Conservation (phyloP, 2,797 vertebrate genomes). For the Antrozous pallidus region DNA sequence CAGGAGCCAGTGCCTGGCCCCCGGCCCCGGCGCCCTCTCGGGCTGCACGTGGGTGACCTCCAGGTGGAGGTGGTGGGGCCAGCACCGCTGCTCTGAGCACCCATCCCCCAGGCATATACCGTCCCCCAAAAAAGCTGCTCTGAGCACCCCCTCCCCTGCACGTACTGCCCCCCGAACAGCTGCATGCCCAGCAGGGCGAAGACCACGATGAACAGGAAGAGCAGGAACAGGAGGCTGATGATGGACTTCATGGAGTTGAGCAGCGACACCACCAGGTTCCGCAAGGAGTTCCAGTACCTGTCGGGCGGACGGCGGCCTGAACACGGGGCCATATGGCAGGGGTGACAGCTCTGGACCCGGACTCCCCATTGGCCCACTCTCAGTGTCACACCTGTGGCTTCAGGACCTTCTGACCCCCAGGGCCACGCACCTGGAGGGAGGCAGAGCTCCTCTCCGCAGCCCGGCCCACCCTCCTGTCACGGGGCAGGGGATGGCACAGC, state of each 20-base stretch:
- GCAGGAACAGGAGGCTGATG: conserved; percentile 95
- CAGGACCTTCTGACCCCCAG: fast-evolving
- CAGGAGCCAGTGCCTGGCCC: neutral
- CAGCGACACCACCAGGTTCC: conserved; percentile 96
- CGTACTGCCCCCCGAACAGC: conserved; percentile 86
- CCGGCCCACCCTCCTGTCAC: neutral
- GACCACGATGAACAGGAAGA: conserved; percentile 98
- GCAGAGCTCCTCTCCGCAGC: neutral
- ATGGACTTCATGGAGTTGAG: conserved; percentile 99
- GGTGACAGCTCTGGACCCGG: fast-evolving
- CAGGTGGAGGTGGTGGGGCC: neutral
- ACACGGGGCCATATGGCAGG: too few relatives aligned
- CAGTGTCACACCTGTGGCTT: neutral
- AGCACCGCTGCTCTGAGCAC: neutral
- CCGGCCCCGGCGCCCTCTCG: fast-evolving
- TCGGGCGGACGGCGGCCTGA: fast-evolving
- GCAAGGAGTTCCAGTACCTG: conserved; percentile 97
- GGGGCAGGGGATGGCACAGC: fast-evolving
- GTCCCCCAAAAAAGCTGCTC: conserved; percentile 96
- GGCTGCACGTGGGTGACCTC: too few relatives aligned
- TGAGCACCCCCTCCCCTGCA: too few relatives aligned
- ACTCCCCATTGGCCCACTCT: neutral
- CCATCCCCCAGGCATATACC: conserved; percentile 85
- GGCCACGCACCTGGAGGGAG: neutral
- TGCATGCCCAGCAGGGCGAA: conserved; percentile 98